Base-by-base conservation (phyloP, 1,140 invertebrate genomes). In the Drosophila yakuba region DNA sequence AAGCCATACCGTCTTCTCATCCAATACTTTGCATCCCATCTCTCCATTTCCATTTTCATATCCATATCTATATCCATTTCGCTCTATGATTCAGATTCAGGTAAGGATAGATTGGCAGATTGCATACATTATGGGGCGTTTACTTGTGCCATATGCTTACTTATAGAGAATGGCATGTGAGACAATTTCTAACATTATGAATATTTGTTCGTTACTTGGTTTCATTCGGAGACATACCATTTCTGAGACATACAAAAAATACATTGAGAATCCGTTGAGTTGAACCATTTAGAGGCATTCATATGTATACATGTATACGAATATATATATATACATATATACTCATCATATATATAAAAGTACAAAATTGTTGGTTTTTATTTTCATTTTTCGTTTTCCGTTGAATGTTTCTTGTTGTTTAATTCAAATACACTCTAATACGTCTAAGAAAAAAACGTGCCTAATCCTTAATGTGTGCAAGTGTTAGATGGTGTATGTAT, bases 281-380 rank as follows among this genome's bases (percentile, higher is more conserved):
- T 67, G 20, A 57, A 63, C 61, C 61, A 44, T 60, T 58, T 50
- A 38, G 51, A 50, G 50, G 44, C 62, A 69, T 69, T 56, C 43
- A 55, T 54, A 56, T 51, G 39, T 79, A 69, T 69, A 63, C 28
- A 32, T 43, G 55, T 63, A 43, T 60, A 63, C 55, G 60, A 43
- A 25, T 63, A 63, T 62, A 63, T 62, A 58, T 28, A 57, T 69
- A 57, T 50, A 28, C 55, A 71, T 80, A 80, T 28, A 57, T 69
- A 69, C 48, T 36, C 66, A 58, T 74, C 62, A 76, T 80, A 80
- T 80, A 81, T 82, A 82, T 83, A 82, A 82, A 82, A 83, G 80
- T 82, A 82, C 80, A 82, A 82, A 82, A 82, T 74, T 58, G 25
- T 69, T 4, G 8, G 23, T 39, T 43, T 64, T 15, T 17, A 4